Base-by-base conservation (phyloP, 2,888 invertebrate genomes). In the Noctua janthe region DNA sequence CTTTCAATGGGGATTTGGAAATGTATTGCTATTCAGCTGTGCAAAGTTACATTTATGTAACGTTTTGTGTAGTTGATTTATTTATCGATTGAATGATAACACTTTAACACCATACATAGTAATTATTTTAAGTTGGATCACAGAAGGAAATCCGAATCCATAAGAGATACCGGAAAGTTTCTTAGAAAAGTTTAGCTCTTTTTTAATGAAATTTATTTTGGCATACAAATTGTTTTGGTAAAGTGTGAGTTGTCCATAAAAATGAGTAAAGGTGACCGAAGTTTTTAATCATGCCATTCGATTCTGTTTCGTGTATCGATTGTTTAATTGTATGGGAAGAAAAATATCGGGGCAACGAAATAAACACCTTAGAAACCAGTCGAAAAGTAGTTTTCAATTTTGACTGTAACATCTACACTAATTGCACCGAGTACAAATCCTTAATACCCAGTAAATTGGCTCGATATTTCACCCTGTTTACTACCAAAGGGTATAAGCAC, bases 1-100 rank as follows among this genome's bases (percentile, higher is more conserved):
- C 67, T 78, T 80, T 74, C 76, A 86, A 74, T 78, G 39, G 39
- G 59, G 54, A 82, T 76, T 85, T 78, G 67, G 75, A 73, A 80
- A 86, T 78, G 54, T 77, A 47, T 75, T 66, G 56, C 78, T 76
- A 76, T 56, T 69, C n/a, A 59, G 10, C 47, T 51, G 54, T 29
- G 13, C 6, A 0, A 4, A 74, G 35, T 69, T 70, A 70, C 66
- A 66, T 71, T 80, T 75, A 20, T 71, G 82, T 72, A 67, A 78
- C 67, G 43, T 62, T 49, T n/a, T 66, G 54, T 75, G 23, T 13
- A n/a, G n/a, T 73, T 29, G 35, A 76, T 76, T 54, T 17, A 67
- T 59, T 43, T 7, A 11, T 78, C 11, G 0, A 23, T 20, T 80
- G 15, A 54, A 47, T 79, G 17, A 1, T 76, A 6, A 43, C 8